Evolutionary conservation across 2,113 vertebrate species (phyloP).

Genomic region (Osmerus eperlanus): DNA sequence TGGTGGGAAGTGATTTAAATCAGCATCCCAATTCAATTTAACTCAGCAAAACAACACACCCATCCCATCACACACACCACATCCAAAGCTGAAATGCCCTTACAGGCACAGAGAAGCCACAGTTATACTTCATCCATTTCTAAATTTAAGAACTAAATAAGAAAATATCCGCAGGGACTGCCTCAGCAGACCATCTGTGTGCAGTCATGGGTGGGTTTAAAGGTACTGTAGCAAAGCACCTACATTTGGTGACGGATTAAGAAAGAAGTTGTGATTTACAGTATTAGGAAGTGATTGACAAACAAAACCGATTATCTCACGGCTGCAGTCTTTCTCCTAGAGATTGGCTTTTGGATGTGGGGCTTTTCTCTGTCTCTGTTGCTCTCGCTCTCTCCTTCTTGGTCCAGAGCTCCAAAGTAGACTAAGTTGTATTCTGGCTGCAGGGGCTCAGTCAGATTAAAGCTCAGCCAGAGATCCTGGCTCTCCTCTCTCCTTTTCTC

Average conservation of each 20-base stretch:
- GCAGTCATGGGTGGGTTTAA: conserved; percentile 2
- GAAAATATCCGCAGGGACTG: not conserved
- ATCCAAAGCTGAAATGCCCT: not conserved
- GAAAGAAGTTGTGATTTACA: not conserved
- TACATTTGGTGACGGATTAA: conserved; percentile 15
- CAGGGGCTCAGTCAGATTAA: conserved; percentile 45
- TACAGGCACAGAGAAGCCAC: not conserved
- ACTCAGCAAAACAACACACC: not conserved
- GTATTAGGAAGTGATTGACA: conserved; percentile 46
- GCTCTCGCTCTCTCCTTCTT: not conserved
- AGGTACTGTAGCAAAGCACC: conserved; percentile 5
- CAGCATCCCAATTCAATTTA: too few species aligned
- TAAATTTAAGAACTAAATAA: not conserved
- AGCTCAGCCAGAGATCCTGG: conserved; percentile 3
- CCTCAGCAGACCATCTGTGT: not conserved
- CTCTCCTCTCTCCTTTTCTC: conserved; percentile 14
- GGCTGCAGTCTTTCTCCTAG: conserved; percentile 28
- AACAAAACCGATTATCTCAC: conserved; percentile 50
- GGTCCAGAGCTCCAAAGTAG: not conserved
- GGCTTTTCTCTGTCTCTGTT: conserved; percentile 9
- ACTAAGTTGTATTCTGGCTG: conserved; percentile 20
- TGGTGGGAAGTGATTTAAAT: not conserved
- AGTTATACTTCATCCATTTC: conserved; percentile 4
- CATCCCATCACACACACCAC: not conserved
- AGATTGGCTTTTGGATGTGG: conserved; percentile 24